A percentile compares a stretch with the other conserved stretches of the same genome.
Conservation (phyloP, 2,888 invertebrate species). For the Melinaea menophilus region DNA sequence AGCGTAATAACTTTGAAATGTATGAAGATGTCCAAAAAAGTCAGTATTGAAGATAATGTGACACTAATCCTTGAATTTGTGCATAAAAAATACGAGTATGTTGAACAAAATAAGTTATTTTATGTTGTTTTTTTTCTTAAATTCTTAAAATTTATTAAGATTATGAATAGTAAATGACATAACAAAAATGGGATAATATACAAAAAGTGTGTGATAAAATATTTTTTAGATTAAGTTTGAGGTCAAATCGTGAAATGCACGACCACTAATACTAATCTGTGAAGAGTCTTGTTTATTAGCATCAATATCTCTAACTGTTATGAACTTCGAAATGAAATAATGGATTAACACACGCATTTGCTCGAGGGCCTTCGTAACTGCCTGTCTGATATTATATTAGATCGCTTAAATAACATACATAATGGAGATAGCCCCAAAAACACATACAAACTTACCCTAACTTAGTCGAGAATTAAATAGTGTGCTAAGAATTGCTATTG, state of each 20-base stretch:
- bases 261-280: slow-evolving; percentile 30
- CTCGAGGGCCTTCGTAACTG: slow-evolving; percentile 26
- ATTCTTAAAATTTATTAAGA: no score
- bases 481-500: no score
- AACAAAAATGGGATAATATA: neutral
- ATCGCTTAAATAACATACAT: neutral
- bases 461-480: no score
- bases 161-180: no score
- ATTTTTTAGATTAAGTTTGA: slow-evolving; percentile 33
- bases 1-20: slow-evolving; percentile 18
- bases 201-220: slow-evolving; percentile 22
- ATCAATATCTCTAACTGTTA: slow-evolving; percentile 39
- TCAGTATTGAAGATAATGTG: no score
- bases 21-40: neutral
- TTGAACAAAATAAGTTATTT: no score
- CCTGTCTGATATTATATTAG: neutral
- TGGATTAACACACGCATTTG: slow-evolving; percentile 50
- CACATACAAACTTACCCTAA: no score
- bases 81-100: no score
- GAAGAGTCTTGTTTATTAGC: slow-evolving; percentile 42
- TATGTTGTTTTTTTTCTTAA: no score
- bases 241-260: slow-evolving; percentile 39
- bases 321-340: slow-evolving; percentile 53
- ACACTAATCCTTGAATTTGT: no score
- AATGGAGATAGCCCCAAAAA: no score